Evolutionary conservation across 2,113 vertebrate species (phyloP).

Genomic region (Dicaeum eximium): DNA sequence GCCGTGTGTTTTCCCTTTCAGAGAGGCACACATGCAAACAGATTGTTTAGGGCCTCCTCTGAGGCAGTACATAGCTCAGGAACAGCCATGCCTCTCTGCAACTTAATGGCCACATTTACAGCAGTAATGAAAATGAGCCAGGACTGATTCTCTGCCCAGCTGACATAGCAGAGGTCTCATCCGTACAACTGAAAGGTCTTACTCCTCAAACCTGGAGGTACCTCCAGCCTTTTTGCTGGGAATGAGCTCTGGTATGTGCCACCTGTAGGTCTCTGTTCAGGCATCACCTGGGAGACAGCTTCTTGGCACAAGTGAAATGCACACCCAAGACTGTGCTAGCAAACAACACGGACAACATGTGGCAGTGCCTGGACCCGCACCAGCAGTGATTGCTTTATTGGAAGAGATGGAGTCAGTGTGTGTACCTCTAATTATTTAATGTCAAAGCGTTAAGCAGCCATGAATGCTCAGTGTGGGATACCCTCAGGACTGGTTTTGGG

Average conservation of each 20-base stretch:
- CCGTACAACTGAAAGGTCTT: background rate
- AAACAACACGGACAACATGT: fast-evolving
- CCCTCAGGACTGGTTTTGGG: background rate
- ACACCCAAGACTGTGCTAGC: fast-evolving
- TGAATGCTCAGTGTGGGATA: background rate
- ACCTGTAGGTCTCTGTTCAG: background rate
- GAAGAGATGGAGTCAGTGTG: background rate
- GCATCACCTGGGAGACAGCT: background rate
- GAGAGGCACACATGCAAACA: background rate
- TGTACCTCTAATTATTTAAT: background rate
- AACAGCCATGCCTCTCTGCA: background rate
- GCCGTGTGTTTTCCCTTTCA: background rate
- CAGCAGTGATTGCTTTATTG: background rate
- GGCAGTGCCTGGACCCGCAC: background rate
- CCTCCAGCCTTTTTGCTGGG: background rate
- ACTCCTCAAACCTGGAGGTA: background rate
- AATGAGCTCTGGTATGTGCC: background rate
- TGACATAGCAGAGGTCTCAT: background rate
- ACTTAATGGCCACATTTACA: background rate
- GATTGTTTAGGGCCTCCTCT: background rate
- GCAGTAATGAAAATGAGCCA: background rate
- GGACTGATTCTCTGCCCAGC: background rate
- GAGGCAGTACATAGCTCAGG: background rate
- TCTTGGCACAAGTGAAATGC: background rate
- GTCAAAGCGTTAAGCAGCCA: background rate